Conservation (phyloP, 2,888 invertebrate species). For the Caenorhabditis sinica region DNA sequence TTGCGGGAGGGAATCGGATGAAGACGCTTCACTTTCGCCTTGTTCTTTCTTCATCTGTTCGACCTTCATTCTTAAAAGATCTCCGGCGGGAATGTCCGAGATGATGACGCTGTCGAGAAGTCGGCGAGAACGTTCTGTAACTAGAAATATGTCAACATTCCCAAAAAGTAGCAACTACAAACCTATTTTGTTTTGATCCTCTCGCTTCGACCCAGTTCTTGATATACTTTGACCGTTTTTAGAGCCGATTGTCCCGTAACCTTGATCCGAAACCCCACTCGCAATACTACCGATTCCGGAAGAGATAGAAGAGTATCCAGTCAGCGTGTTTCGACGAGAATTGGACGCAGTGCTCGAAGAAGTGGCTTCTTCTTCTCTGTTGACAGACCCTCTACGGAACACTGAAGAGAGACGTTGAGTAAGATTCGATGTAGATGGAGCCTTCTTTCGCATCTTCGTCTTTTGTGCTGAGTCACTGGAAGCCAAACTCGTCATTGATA, state of each 20-base stretch:
- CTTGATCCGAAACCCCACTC: conserved; percentile 53
- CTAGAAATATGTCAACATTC: background rate
- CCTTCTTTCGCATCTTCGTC: conserved; percentile 60
- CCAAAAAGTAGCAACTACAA: too few species aligned
- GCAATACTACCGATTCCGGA: conserved; percentile 66
- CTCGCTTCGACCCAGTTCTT: conserved; percentile 59
- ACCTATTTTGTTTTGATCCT: conserved; percentile 53
- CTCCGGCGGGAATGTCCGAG: conserved; percentile 54
- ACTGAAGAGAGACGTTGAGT: conserved; percentile 55
- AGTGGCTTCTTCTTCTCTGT: conserved; percentile 19
- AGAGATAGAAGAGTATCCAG: conserved; percentile 59
- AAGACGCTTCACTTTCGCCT: conserved; percentile 22
- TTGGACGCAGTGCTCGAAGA: background rate
- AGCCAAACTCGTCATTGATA: conserved; percentile 34
- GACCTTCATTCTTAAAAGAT: conserved; percentile 50
- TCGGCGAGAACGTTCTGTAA: conserved; percentile 50
- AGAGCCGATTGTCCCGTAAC: conserved; percentile 31
- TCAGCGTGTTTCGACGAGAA: conserved; percentile 58
- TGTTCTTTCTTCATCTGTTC: conserved; percentile 45
- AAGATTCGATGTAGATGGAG: conserved; percentile 55
- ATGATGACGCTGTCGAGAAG: conserved; percentile 52
- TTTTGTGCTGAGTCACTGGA: conserved; percentile 39
- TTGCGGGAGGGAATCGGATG: conserved; percentile 14
- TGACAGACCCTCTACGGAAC: conserved; percentile 46
- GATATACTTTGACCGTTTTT: conserved; percentile 54